Evolutionary conservation across 2,888 invertebrate species (phyloP).

Genomic region (Stegophylla sp.): DNA sequence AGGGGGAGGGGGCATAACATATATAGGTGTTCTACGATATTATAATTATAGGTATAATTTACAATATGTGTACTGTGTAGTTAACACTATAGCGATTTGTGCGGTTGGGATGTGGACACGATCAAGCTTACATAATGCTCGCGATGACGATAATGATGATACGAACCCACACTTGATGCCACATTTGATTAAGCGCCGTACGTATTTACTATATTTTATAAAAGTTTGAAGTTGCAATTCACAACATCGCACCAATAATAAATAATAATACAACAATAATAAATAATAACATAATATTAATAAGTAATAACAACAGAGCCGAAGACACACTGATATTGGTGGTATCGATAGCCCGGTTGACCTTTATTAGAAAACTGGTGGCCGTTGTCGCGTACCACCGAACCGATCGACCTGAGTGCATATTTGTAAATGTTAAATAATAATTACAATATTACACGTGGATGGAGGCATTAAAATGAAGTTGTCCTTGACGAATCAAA

Average conservation of each 20-base stretch:
- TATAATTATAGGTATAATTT: not conserved
- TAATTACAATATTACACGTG: not conserved
- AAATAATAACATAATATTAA: not conserved
- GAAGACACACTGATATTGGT: not conserved
- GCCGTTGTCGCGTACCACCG: not conserved
- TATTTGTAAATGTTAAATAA: no score
- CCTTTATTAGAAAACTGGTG: constrained; percentile 31
- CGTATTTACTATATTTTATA: not conserved
- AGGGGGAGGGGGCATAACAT: not conserved
- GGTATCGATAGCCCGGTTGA: constrained; percentile 1
- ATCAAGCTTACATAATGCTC: not conserved
- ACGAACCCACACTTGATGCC: not conserved
- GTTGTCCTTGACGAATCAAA: not conserved
- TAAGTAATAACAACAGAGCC: not conserved
- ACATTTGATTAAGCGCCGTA: not conserved
- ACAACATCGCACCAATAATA: not conserved
- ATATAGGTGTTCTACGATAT: no score
- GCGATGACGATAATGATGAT: not conserved
- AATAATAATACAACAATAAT: not conserved
- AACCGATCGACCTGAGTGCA: not conserved
- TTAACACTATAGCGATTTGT: not conserved
- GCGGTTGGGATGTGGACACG: not conserved
- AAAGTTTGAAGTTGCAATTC: not conserved
- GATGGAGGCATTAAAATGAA: not conserved
- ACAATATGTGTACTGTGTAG: not conserved